Conservation (phyloP, 53 echinoderm and acorn worm genomes). For the Patiria pectinifera region DNA sequence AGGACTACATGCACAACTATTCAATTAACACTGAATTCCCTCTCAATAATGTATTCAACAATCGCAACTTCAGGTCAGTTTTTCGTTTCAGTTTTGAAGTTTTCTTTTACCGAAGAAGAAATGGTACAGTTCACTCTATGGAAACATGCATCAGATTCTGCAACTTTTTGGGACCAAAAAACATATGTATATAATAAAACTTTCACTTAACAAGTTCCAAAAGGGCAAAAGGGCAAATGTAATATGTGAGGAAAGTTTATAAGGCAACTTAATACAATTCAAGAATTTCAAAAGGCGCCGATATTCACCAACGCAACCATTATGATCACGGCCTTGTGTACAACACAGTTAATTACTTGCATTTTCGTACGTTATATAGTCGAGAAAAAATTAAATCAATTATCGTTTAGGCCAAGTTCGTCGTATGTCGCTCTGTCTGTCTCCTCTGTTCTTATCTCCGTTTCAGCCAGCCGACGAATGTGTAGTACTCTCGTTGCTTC, state of each 20-base stretch:
- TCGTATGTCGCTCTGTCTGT: neutral
- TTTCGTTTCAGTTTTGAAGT: too few relatives aligned
- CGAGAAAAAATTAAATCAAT: neutral
- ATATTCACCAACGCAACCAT: neutral
- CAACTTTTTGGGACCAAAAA: too few relatives aligned
- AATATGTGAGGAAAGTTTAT: neutral
- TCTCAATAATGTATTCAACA: too few relatives aligned
- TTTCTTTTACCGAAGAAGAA: too few relatives aligned
- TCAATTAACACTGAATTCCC: too few relatives aligned
- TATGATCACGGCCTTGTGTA: neutral
- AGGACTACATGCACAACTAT: too few relatives aligned
- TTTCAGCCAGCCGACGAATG: constrained; percentile 39
- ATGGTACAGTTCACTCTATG: too few relatives aligned
- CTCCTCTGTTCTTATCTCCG: constrained; percentile 33
- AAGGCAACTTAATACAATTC: neutral
- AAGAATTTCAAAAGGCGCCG: neutral
- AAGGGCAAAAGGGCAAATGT: neutral
- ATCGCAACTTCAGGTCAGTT: too few relatives aligned
- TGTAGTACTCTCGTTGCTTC: constrained; percentile 68
- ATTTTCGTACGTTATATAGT: neutral
- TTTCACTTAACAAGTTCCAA: neutral
- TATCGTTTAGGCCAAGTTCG: neutral
- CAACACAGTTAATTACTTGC: neutral
- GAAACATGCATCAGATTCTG: too few relatives aligned
- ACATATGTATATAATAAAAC: too few relatives aligned